Evolutionary conservation across 2,888 invertebrate genomes (phyloP).

Genomic region (Machimus atricapillus): DNA sequence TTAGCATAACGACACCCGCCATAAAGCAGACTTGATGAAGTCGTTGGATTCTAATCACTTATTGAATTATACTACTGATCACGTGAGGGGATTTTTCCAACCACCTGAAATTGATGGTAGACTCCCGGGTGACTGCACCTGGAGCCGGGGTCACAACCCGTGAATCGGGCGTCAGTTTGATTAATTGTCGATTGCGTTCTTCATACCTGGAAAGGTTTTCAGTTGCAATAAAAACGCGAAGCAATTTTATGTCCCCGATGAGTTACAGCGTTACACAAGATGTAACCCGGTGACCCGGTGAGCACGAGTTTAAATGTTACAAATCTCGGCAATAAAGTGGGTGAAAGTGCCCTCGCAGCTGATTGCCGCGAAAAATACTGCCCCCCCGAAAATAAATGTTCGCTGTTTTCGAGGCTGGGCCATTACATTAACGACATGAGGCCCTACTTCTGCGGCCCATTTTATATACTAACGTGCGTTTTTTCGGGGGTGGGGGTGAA

Average conservation of each 20-base stretch:
- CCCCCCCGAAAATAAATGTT: neutral
- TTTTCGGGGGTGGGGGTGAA: neutral
- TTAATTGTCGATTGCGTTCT: neutral
- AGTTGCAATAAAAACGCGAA: neutral
- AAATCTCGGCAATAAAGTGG: slow-evolving; percentile 15
- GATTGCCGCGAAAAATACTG: neutral
- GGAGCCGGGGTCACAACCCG: neutral
- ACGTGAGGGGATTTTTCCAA: neutral
- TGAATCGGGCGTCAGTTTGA: neutral
- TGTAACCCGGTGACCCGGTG: neutral
- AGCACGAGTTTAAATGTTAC: neutral
- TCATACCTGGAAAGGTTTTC: neutral
- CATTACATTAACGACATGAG: neutral
- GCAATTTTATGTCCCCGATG: neutral
- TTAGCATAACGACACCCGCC: neutral
- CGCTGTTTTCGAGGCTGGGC: neutral
- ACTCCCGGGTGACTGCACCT: neutral
- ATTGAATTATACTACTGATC: neutral
- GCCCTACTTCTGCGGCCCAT: neutral
- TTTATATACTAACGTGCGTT: neutral
- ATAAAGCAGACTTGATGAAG: neutral
- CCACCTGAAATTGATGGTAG: neutral
- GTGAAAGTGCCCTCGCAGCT: neutral
- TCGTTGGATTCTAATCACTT: neutral
- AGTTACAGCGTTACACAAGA: neutral